These are phyloP conservation scores for Corydoras maculifer DNA, from an alignment of 2,113 vertebrate genomes.

Conservation along the genomic window DNA sequence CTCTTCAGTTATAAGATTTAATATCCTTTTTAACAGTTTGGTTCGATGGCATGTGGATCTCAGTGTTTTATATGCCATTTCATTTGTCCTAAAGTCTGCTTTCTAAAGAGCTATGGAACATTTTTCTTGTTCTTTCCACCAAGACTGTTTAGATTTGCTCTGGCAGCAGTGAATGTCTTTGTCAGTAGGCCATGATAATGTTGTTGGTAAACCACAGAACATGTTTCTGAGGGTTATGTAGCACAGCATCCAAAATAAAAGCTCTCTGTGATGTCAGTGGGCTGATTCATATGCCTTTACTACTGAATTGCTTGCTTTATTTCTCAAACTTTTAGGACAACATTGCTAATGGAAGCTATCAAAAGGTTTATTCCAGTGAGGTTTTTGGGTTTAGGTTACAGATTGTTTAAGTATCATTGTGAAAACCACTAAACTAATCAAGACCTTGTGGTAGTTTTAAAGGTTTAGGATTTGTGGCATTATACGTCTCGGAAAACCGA, in stretches of 20 bases:
- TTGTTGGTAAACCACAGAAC: conserved; percentile 23
- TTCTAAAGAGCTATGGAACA: not conserved
- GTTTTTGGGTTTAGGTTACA: not conserved
- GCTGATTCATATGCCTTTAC: not conserved
- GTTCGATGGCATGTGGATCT: too few species aligned
- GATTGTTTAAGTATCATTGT: conserved; percentile 14
- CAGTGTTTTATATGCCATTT: too few species aligned
- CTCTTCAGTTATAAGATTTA: too few species aligned
- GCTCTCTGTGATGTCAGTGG: conserved; percentile 14
- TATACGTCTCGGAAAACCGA: not conserved
- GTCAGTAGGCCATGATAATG: not conserved
- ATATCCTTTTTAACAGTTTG: too few species aligned
- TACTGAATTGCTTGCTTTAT: conserved; percentile 11
- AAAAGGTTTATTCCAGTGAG: conserved; percentile 1
- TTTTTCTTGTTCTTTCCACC: not conserved
- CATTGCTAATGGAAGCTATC: conserved; percentile 14
- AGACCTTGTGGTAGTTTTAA: conserved; percentile 5
- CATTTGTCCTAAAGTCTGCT: not conserved
- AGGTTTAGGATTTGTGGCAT: conserved; percentile 12
- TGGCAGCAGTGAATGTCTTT: not conserved
- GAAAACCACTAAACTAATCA: conserved; percentile 17
- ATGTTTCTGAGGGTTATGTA: not conserved
- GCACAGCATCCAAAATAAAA: conserved; percentile 3
- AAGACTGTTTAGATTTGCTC: not conserved
- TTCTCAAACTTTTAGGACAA: conserved; percentile 5